Percentiles rank a stretch among this genome's conserved stretches.
These are phyloP conservation scores for Corvus cornix DNA, from an alignment of 2,113 vertebrate species.

Conservation along the genomic window DNA sequence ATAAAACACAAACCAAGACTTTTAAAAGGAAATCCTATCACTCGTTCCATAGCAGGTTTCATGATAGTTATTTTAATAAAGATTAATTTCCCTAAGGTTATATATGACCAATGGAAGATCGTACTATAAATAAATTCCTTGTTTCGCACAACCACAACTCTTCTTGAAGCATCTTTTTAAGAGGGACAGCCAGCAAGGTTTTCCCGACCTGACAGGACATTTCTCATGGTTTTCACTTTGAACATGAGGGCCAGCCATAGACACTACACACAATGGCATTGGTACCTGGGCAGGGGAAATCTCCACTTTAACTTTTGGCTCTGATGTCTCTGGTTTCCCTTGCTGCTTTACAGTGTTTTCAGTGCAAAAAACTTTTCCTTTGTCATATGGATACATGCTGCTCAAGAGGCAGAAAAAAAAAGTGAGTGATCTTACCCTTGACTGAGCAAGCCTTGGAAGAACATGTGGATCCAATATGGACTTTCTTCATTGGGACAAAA, in stretches of 20 bases:
- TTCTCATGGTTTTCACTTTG: not conserved
- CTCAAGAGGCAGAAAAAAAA: not conserved
- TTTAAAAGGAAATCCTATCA: not conserved
- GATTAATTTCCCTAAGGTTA: not conserved
- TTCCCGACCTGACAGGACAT: not conserved
- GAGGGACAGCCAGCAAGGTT: not conserved
- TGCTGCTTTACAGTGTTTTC: not conserved
- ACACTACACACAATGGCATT: not conserved
- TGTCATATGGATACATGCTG: not conserved
- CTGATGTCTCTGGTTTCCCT: not conserved
- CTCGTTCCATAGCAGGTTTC: not conserved
- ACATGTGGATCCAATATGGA: fast-evolving
- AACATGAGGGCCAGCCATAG: not conserved
- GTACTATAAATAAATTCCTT: not conserved
- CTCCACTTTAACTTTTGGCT: not conserved
- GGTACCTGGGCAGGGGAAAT: not conserved
- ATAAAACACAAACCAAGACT: not conserved
- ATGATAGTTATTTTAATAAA: not conserved
- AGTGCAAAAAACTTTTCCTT: not conserved
- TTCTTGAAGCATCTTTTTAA: not conserved
- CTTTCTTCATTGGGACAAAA: not conserved
- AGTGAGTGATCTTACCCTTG: fast-evolving
- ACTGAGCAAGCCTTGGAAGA: not conserved
- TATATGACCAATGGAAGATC: not conserved
- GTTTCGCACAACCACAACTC: not conserved